These are phyloP conservation scores for Drosophila eugracilis DNA, from an alignment of 1,140 invertebrate genomes.

Conservation along the genomic window DNA sequence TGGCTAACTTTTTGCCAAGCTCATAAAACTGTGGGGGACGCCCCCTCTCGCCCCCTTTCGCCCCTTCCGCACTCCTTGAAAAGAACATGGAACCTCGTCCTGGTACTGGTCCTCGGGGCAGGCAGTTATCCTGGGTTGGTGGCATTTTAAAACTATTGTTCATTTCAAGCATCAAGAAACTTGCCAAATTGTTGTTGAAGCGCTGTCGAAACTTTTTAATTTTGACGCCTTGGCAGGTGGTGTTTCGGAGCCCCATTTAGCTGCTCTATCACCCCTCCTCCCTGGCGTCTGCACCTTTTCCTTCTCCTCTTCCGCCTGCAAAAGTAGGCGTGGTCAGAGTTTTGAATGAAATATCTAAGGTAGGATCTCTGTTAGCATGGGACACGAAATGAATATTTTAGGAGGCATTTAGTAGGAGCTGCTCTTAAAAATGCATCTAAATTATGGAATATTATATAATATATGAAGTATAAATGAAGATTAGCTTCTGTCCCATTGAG, in stretches of 20 bases:
- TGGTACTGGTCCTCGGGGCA: background rate
- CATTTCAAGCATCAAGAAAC: constrained; percentile 67
- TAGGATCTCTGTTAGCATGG: background rate
- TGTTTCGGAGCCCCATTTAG: background rate
- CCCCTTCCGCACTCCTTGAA: background rate
- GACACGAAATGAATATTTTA: no score
- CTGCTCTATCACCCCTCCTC: background rate
- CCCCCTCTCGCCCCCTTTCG: background rate
- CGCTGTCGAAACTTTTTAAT: constrained; percentile 60
- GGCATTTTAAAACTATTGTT: constrained; percentile 68
- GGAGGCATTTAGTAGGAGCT: no score
- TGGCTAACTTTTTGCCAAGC: constrained; percentile 57
- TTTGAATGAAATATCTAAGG: background rate
- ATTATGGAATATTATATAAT: no score
- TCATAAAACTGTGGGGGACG: constrained; percentile 56
- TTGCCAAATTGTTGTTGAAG: constrained; percentile 63
- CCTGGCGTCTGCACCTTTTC: background rate
- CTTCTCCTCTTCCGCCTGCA: background rate
- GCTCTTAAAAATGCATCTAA: no score
- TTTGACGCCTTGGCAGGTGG: constrained; percentile 60
- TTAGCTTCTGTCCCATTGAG: no score
- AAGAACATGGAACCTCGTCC: no score
- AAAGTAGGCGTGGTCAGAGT: background rate
- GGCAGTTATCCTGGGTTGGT: constrained; percentile 45
- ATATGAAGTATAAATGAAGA: no score